phyloP scores from a whole-genome alignment of 2,888 invertebrate species.

The Synergus japonicus region DNA sequence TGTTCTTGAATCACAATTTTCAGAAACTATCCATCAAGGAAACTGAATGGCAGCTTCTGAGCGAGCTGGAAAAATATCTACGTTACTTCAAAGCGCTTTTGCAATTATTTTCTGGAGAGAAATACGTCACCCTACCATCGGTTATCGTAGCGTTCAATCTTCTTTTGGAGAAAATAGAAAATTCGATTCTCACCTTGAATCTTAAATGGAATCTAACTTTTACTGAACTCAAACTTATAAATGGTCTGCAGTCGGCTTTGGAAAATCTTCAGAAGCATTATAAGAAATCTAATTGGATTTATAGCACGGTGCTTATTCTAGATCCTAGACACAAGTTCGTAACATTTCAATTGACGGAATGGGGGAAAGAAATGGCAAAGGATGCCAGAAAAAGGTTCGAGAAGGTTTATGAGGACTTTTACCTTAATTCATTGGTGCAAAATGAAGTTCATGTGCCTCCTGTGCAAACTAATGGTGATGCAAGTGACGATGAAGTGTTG shows the following conservation, averaged over 20 bases:
- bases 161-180: slow-evolving; percentile 18
- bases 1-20: background rate
- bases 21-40: background rate
- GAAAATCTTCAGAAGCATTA: slow-evolving; percentile 10
- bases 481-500: slow-evolving; percentile 5
- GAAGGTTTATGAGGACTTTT: slow-evolving; percentile 3
- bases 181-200: background rate
- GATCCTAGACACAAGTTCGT: slow-evolving; percentile 9
- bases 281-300: slow-evolving; percentile 11
- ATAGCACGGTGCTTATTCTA: slow-evolving; percentile 9
- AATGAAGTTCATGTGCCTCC: background rate
- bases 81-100: background rate
- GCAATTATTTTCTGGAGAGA: background rate
- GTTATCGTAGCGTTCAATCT: slow-evolving; percentile 10
- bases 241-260: slow-evolving; percentile 5
- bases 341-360: slow-evolving; percentile 5
- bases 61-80: background rate
- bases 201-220: background rate
- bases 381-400: background rate
- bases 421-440: background rate
- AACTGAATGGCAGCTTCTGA: background rate
- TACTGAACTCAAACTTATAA: background rate
- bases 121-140: background rate
- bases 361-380: slow-evolving; percentile 23
- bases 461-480: background rate